A percentile compares a stretch with the other conserved stretches of the same genome.
These are phyloP conservation scores for Bovichtus variegatus DNA, from an alignment of 2,797 vertebrate genomes.

Conservation along the genomic window DNA sequence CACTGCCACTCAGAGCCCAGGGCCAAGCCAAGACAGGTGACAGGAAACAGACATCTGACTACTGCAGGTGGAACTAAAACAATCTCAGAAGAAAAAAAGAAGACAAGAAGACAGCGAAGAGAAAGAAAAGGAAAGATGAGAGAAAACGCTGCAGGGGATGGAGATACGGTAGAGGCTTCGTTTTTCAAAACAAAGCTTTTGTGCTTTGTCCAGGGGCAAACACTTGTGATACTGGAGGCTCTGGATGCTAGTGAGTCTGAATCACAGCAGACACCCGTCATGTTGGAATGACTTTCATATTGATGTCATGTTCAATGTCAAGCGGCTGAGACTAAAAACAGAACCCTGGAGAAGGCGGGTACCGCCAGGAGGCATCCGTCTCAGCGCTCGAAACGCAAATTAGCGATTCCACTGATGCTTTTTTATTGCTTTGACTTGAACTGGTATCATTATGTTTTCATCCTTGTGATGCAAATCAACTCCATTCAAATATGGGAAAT, in stretches of 20 bases:
- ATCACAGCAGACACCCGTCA: conserved; percentile 53
- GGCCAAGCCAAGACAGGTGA: conserved; percentile 52
- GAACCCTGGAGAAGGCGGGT: conserved; percentile 29
- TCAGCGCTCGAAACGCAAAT: conserved; percentile 16
- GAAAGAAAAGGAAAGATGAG: conserved; percentile 2
- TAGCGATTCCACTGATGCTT: conserved; percentile 17
- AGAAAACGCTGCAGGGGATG: conserved; percentile 7
- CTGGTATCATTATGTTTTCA: not conserved
- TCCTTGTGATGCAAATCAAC: not conserved
- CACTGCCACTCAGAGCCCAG: conserved; percentile 20
- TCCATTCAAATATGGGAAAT: not conserved
- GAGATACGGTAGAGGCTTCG: not conserved
- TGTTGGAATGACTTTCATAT: conserved; percentile 44
- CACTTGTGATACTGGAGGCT: conserved; percentile 30
- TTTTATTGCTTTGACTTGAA: not conserved
- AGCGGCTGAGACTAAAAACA: conserved; percentile 20
- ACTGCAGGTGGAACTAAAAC: conserved; percentile 63
- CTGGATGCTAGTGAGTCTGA: conserved; percentile 43
- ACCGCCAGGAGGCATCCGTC: conserved; percentile 45
- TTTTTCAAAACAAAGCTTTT: conserved; percentile 55
- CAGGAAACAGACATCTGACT: conserved; percentile 60
- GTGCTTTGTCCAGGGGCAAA: conserved; percentile 37
- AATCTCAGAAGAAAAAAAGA: conserved; percentile 21
- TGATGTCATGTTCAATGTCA: conserved; percentile 55
- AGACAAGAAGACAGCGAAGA: conserved; percentile 18